Percentiles rank a stretch among this genome's conserved stretches.
These are phyloP conservation scores for Sminthopsis crassicaudata DNA, from an alignment of 2,113 vertebrate genomes.

Conservation along the genomic window DNA sequence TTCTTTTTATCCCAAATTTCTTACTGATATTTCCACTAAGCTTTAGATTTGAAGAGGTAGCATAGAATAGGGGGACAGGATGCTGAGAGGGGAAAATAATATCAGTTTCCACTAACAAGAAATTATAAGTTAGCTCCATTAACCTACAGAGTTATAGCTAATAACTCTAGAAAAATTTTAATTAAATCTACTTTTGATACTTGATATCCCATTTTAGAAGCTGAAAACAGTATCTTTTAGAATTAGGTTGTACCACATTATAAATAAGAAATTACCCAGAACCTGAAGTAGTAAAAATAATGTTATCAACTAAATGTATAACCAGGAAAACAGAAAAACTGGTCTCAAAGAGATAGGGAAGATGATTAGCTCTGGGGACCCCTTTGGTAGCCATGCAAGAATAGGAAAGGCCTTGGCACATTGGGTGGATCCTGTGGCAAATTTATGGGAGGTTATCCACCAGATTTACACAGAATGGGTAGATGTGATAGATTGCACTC, in stretches of 20 bases:
- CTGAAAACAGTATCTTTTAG: background rate
- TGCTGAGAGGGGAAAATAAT: background rate
- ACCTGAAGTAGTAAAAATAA: background rate
- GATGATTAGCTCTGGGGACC: background rate
- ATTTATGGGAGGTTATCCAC: background rate
- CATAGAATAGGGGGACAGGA: background rate
- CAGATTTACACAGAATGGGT: background rate
- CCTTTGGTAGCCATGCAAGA: background rate
- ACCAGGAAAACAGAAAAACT: background rate
- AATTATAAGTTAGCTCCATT: background rate
- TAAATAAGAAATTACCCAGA: background rate
- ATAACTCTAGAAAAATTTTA: background rate
- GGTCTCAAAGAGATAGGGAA: background rate
- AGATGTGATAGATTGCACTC: background rate
- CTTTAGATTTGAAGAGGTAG: background rate
- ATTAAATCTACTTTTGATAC: background rate
- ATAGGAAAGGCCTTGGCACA: background rate
- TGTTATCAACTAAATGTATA: background rate
- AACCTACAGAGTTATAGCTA: background rate
- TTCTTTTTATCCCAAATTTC: background rate
- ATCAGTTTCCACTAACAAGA: background rate
- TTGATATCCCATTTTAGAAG: background rate
- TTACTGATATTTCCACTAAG: background rate
- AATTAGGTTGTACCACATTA: background rate
- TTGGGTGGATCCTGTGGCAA: background rate